Base-by-base conservation (phyloP, 2,888 invertebrate genomes). In the Cyaniris semiargus region DNA sequence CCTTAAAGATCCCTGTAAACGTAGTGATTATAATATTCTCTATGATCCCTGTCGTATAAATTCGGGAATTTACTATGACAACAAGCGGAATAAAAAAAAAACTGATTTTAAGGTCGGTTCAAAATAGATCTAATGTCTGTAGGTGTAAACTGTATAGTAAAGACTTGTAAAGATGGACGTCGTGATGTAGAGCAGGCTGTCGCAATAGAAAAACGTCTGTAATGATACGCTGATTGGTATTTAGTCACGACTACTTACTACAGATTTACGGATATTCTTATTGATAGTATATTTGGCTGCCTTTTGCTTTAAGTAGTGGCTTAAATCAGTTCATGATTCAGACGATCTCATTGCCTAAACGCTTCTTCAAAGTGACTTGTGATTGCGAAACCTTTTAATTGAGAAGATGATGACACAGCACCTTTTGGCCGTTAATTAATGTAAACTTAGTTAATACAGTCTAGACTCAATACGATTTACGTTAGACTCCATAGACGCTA, bases 221-320 rank as follows among this genome's bases (percentile, higher is more conserved):
- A 85, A 84, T 82, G 82, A 82, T 82, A 82, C 80, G 81, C 83
- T 85, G 86, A 88, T 88, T 83, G 84, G 85, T 89, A 89, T 89
- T 89, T 88, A 87, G 58, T 58, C 58, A 58, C 58, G 58, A 21
- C 58, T 58, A 21, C 58, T 58, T 58, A 21, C 58, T 58, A 58
- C 58, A n/a, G 21, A 58, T 58, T 10, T 58, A 58, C 58, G n/a
- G n/a, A 58, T 8, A 58, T 21, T 58, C 58, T 58, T 58, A 58
- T 53, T 53, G 48, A 53, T 53, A 18, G 18, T 21, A 21, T 58
- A 21, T 58, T 58, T 58, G 21, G 10, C 58, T 58, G 58, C 58
- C 58, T 58, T 18, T 53, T 53, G 44, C 44, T n/a, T n/a, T 44
- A 34, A 13, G 13, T 48, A 48, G 48, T 13, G 13, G 48, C 3